phyloP scores from a whole-genome alignment of 2,797 vertebrate species.

The Hybognathus amarus region DNA sequence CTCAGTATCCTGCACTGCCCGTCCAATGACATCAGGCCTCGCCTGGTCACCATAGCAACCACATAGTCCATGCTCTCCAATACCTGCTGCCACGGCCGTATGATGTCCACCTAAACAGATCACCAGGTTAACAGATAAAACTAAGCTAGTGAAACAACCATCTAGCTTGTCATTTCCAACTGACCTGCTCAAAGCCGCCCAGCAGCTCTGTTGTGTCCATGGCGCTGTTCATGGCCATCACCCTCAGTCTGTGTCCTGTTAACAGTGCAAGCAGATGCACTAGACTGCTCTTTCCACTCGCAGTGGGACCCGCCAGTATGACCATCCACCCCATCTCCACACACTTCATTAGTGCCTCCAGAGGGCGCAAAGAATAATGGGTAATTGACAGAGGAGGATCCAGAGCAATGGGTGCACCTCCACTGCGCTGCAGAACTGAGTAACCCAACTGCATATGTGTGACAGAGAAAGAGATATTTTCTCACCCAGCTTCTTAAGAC shows the following conservation, averaged over 20 bases:
- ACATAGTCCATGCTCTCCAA: conserved; percentile 86
- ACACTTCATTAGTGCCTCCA: conserved; percentile 96
- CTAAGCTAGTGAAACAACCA: not conserved
- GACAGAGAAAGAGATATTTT: not conserved
- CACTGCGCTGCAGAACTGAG: conserved; percentile 89
- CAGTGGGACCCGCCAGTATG: conserved; percentile 91
- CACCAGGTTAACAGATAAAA: not conserved
- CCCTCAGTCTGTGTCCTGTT: conserved; percentile 86
- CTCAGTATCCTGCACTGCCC: conserved; percentile 87
- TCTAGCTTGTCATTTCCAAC: rapidly evolving
- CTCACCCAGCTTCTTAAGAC: not conserved
- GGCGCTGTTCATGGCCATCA: conserved; percentile 96
- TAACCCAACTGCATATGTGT: conserved; percentile 83
- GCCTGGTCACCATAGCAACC: conserved; percentile 84
- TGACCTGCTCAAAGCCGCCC: conserved; percentile 96
- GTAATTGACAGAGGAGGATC: conserved; percentile 84
- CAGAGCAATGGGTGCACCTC: conserved; percentile 74
- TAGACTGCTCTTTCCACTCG: conserved; percentile 92
- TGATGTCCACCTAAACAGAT: conserved; percentile 86
- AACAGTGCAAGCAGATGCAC: conserved; percentile 90
- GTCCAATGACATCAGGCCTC: conserved; percentile 87
- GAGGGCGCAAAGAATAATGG: conserved; percentile 86
- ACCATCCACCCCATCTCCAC: conserved; percentile 98
- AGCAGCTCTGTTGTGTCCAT: conserved; percentile 97
- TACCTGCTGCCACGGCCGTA: conserved; percentile 89